phyloP scores from a whole-genome alignment of 2,888 invertebrate genomes.

The Acrocera orbiculus region DNA sequence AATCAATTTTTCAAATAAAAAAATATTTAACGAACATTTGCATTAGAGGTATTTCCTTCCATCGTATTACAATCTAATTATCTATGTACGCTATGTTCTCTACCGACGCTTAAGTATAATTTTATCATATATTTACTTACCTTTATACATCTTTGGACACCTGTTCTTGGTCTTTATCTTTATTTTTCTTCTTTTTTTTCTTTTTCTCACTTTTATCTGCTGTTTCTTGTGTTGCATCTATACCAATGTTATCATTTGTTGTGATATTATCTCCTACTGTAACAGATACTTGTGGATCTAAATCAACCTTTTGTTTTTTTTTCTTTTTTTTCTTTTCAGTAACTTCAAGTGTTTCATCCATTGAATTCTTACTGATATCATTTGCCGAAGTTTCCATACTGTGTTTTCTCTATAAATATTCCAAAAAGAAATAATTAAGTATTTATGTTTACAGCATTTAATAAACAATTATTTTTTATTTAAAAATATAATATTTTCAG shows the following conservation, averaged over 20 bases:
- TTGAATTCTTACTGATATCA: too few relatives aligned
- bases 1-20: too few relatives aligned
- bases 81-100: too few relatives aligned
- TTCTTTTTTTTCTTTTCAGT: constrained; percentile 47
- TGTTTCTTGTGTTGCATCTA: constrained; percentile 22
- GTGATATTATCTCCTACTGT: constrained; percentile 26
- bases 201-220: constrained; percentile 44
- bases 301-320: constrained; percentile 39
- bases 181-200: constrained; percentile 61
- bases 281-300: constrained; percentile 20
- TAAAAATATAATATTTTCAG: neutral
- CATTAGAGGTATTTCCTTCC: too few relatives aligned
- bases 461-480: too few relatives aligned
- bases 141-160: constrained; percentile 14
- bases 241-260: constrained; percentile 16
- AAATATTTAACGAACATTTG: too few relatives aligned
- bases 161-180: constrained; percentile 39
- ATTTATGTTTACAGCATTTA: too few relatives aligned
- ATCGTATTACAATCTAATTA: too few relatives aligned
- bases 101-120: constrained; percentile 1
- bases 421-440: too few relatives aligned
- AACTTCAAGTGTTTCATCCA: constrained; percentile 23
- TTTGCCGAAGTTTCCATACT: too few relatives aligned
- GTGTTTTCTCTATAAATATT: too few relatives aligned
- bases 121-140: neutral